Base-by-base conservation (phyloP, 2,888 invertebrate genomes). In the Epinotia demarniana region DNA sequence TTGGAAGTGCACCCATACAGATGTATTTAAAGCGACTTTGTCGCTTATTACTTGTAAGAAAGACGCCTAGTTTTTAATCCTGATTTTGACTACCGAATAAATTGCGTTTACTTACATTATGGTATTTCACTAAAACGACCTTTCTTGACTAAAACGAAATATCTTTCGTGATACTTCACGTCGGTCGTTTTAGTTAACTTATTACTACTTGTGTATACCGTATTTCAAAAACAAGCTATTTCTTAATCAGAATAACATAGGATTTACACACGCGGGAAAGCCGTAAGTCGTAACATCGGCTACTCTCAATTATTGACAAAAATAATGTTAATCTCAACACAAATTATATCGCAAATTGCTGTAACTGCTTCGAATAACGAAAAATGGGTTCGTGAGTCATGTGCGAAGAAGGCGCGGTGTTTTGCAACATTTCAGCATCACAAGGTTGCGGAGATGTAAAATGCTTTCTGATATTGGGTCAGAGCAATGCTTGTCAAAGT, bases 371-470 rank as follows among this genome's bases (percentile, higher is more conserved):
- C 19, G 8, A 69, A 69, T 49, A 67, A 57, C 61, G n/a, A 61
- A 62, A 55, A 16, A 61, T 66, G 16, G 13, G 39, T 67, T 23
- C 39, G 61, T 69, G 62, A 74, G 62, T 74, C 68, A 69, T 62
- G 62, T 62, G 23, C 13, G 39, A 46, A 49, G 69, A 74, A 74
- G 73, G 46, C 27, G 49, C 68, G 18, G 16, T 27, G 63, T 74
- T 74, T 62, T 57, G 18, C 46, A 69, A 69, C 69, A 8, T 46
- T 57, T 69, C 69, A 69, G 69, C 57, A 74, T 69, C 19, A 18
- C 55, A 62, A 73, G 73, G 62, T 74, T 57, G 46, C 16, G 62
- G 60, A 60, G 33, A 16, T 72, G 64, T 58, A 62, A 57, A 73
- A 62, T 46, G 62, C 3, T 63, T 69, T 57, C 27, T 74, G 62